A percentile compares a stretch with the other conserved stretches of the same genome.
Evolutionary conservation across 2,113 vertebrate species (phyloP).

Genomic region (Oenanthe melanoleuca): DNA sequence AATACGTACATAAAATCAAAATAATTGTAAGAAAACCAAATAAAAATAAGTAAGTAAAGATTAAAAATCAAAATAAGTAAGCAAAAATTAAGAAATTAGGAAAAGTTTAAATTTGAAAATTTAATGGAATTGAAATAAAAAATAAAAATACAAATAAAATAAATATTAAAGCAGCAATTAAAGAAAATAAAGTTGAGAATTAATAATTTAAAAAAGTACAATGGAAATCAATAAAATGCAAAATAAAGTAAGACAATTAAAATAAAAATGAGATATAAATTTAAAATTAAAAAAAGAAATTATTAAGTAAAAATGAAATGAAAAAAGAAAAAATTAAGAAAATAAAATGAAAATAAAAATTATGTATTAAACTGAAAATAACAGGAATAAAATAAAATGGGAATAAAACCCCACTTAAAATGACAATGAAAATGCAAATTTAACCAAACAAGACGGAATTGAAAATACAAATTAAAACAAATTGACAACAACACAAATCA

Average conservation of each 20-base stretch:
- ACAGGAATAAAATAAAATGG: not conserved
- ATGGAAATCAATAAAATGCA: no score
- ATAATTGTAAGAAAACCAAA: not conserved
- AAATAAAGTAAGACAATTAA: not conserved
- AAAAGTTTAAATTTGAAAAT: not conserved
- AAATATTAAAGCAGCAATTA: no score
- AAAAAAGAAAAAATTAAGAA: not conserved
- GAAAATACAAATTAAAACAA: not conserved
- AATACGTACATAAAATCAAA: not conserved
- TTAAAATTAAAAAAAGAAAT: not conserved
- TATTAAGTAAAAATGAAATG: not conserved
- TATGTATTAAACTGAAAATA: not conserved
- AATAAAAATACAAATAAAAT: not conserved
- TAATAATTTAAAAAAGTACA: no score
- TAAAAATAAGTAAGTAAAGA: no score
- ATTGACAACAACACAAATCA: not conserved
- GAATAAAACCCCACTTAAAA: rapidly evolving
- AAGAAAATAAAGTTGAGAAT: not conserved
- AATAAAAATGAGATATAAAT: not conserved
- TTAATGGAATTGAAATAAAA: not conserved
- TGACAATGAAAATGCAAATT: not conserved
- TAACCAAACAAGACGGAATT: not conserved
- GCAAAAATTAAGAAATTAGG: not conserved
- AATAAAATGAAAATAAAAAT: not conserved
- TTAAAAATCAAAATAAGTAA: no score